phyloP scores from a whole-genome alignment of 2,797 vertebrate genomes.

The Limnodromus scolopaceus region DNA sequence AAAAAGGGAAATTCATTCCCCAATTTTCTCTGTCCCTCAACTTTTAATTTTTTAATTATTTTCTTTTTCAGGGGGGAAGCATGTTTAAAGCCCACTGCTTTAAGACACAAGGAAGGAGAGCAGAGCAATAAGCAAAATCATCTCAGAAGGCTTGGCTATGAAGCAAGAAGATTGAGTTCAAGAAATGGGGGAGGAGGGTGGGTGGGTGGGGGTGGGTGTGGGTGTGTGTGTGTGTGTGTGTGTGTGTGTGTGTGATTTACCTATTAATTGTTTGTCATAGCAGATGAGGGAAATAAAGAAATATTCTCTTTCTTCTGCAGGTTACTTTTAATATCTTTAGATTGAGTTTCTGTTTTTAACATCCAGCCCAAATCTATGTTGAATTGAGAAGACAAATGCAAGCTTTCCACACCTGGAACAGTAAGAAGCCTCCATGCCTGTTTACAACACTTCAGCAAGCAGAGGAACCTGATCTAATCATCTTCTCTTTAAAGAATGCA shows the following conservation, averaged over 20 bases:
- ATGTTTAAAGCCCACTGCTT: neutral
- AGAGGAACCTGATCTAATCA: neutral
- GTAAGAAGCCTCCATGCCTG: neutral
- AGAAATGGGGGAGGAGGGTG: rapidly evolving
- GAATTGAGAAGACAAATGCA: neutral
- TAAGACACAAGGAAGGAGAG: neutral
- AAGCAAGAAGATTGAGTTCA: neutral
- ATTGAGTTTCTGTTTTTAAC: neutral
- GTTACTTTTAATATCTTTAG: neutral
- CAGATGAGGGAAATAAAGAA: neutral
- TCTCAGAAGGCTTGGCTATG: neutral
- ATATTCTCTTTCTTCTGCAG: neutral
- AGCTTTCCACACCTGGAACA: neutral
- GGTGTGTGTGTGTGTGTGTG: neutral
- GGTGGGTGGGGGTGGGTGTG: too few relatives aligned
- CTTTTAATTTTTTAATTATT: neutral
- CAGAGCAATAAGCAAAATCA: neutral
- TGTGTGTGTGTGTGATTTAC: neutral
- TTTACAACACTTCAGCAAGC: neutral
- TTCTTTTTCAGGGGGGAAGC: neutral
- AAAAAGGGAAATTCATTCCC: neutral
- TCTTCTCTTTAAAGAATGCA: neutral
- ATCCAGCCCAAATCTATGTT: neutral
- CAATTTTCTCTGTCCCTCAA: neutral
- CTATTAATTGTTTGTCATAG: neutral